Evolutionary conservation across 2,888 invertebrate species (phyloP).

Genomic region (Brachyptera risi): DNA sequence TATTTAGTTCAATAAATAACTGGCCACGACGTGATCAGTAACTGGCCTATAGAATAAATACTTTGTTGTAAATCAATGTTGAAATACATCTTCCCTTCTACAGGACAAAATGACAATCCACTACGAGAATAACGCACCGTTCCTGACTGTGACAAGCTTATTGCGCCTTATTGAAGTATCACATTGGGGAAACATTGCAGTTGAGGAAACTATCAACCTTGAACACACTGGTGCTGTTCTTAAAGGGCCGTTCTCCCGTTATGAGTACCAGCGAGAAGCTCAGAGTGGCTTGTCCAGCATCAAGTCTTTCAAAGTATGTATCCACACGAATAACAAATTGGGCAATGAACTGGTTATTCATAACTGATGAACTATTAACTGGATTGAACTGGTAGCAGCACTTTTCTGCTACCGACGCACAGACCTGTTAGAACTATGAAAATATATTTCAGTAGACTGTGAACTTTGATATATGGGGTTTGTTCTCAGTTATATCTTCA

Average conservation of each 20-base stretch:
- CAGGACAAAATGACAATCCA: conserved; percentile 72
- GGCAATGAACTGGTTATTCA: not conserved
- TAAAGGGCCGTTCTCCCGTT: conserved; percentile 93
- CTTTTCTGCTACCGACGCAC: no score
- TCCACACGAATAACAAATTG: no score
- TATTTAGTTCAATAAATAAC: no score
- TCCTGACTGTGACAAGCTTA: conserved; percentile 85
- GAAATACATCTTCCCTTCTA: no score
- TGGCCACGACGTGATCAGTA: no score
- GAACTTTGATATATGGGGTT: no score
- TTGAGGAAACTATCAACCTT: conserved; percentile 91
- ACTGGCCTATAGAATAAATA: no score
- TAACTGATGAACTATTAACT: not conserved
- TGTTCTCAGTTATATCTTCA: no score
- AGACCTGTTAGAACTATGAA: no score
- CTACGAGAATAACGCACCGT: conserved; percentile 94
- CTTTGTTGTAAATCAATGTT: no score
- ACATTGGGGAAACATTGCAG: conserved; percentile 98
- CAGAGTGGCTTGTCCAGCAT: conserved; percentile 85
- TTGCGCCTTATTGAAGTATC: conserved; percentile 91
- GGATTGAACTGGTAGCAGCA: not conserved
- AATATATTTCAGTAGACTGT: no score
- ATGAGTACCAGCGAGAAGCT: conserved; percentile 93
- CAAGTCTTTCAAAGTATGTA: conserved; percentile 75
- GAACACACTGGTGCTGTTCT: conserved; percentile 89